phyloP scores from a whole-genome alignment of 2,113 vertebrate species.

The Acanthochromis polyacanthus region DNA sequence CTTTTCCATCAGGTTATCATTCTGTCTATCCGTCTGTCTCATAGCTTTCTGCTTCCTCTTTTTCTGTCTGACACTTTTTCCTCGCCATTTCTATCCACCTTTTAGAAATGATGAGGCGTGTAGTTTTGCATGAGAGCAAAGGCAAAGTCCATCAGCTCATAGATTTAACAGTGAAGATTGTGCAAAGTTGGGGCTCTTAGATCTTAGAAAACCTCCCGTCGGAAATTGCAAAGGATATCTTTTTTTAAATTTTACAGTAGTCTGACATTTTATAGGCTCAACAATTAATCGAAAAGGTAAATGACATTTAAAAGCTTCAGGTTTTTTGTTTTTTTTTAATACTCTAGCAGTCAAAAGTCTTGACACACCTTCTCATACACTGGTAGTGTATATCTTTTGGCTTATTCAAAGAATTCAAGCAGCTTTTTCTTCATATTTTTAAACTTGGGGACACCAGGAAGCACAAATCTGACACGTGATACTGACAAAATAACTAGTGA shows the following conservation, averaged over 20 bases:
- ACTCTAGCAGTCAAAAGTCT: too few species aligned
- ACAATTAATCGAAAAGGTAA: not conserved
- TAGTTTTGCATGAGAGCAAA: slow-evolving; percentile 2
- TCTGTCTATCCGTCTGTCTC: slow-evolving; percentile 34
- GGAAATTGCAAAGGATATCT: too few species aligned
- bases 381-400: too few species aligned
- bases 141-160: not conserved
- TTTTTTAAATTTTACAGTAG: too few species aligned
- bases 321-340: too few species aligned
- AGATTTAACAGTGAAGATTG: not conserved
- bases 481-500: too few species aligned
- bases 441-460: too few species aligned
- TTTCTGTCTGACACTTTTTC: slow-evolving; percentile 3
- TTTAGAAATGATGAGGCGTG: not conserved
- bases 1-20: slow-evolving; percentile 50
- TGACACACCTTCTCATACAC: too few species aligned
- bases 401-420: too few species aligned
- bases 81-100: slow-evolving; percentile 4
- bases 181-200: not conserved
- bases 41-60: slow-evolving; percentile 20
- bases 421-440: too few species aligned
- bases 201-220: not conserved
- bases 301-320: not conserved
- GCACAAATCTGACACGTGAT: too few species aligned
- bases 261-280: too few species aligned